Evolutionary conservation across 2,113 vertebrate species (phyloP).

Genomic region (Lophochroa leadbeateri): DNA sequence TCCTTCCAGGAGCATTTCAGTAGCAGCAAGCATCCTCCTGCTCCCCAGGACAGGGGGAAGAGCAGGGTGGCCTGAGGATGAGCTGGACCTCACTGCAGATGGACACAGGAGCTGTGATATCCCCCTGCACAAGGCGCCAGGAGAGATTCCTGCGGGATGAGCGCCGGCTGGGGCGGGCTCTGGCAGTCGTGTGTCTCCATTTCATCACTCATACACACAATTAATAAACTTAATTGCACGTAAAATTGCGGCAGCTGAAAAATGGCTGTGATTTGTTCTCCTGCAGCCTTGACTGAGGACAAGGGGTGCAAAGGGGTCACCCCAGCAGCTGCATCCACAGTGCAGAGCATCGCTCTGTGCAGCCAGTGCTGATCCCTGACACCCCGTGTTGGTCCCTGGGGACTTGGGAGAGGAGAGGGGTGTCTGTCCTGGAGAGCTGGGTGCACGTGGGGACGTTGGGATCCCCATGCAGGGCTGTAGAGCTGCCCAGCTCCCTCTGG

Average conservation of each 20-base stretch:
- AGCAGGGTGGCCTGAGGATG: not conserved
- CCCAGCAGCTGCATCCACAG: not conserved
- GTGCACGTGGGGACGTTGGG: accelerated
- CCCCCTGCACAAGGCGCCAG: not conserved
- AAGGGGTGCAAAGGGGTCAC: not conserved
- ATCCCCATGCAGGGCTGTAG: not conserved
- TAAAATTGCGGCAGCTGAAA: slow-evolving; percentile 68
- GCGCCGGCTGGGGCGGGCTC: not conserved
- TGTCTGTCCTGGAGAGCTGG: not conserved
- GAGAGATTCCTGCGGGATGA: not conserved
- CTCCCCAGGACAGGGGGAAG: not conserved
- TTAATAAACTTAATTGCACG: slow-evolving; percentile 77
- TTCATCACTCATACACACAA: slow-evolving; percentile 64
- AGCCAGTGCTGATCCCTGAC: not conserved
- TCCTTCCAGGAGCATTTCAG: not conserved
- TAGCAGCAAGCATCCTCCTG: not conserved
- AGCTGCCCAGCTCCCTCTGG: not conserved
- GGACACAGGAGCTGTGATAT: accelerated
- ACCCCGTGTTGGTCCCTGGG: accelerated
- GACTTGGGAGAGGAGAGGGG: not conserved
- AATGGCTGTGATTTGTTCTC: not conserved
- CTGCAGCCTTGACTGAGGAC: accelerated
- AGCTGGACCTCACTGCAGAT: not conserved
- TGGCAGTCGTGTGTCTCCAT: slow-evolving; percentile 61
- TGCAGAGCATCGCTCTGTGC: accelerated